Evolutionary conservation across 1,140 invertebrate genomes (phyloP).

Genomic region (Mycetomoellerius zeteki): DNA sequence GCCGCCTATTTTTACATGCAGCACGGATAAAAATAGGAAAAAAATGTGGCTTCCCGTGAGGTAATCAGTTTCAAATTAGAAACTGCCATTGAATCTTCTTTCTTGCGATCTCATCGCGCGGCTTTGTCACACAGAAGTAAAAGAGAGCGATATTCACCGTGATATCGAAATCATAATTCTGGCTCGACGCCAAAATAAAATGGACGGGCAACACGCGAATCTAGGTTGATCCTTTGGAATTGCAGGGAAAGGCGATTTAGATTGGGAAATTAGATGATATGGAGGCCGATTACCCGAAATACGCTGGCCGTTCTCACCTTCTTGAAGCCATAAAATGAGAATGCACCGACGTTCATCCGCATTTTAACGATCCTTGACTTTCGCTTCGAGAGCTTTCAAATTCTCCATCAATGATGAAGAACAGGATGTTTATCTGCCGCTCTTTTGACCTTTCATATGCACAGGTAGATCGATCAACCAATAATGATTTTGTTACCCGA

Average conservation of each 20-base stretch:
- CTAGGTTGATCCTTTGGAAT: conserved; percentile 18
- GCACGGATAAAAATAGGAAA: conserved; percentile 35
- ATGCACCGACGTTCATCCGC: conserved; percentile 62
- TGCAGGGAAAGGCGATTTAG: conserved; percentile 1
- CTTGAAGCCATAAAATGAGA: conserved; percentile 61
- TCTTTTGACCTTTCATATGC: neutral
- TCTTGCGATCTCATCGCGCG: neutral
- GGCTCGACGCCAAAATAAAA: conserved; percentile 51
- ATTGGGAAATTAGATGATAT: conserved; percentile 23
- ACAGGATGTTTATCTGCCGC: neutral
- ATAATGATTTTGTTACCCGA: neutral
- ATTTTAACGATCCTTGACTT: conserved; percentile 44
- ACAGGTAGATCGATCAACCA: neutral
- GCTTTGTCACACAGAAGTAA: neutral
- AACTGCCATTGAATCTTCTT: conserved; percentile 40
- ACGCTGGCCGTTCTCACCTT: conserved; percentile 48
- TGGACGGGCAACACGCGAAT: neutral
- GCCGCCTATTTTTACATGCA: conserved; percentile 34
- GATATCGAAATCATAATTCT: conserved; percentile 1
- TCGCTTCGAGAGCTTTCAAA: neutral
- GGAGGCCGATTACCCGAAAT: conserved; percentile 8
- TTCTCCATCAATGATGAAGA: neutral
- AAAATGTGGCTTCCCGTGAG: conserved; percentile 31
- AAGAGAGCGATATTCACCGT: conserved; percentile 17
- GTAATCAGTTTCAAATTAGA: conserved; percentile 64